A percentile compares a stretch with the other conserved stretches of the same genome.
Conservation (phyloP, 1,140 invertebrate genomes). For the Centruroides sculpturatus region DNA sequence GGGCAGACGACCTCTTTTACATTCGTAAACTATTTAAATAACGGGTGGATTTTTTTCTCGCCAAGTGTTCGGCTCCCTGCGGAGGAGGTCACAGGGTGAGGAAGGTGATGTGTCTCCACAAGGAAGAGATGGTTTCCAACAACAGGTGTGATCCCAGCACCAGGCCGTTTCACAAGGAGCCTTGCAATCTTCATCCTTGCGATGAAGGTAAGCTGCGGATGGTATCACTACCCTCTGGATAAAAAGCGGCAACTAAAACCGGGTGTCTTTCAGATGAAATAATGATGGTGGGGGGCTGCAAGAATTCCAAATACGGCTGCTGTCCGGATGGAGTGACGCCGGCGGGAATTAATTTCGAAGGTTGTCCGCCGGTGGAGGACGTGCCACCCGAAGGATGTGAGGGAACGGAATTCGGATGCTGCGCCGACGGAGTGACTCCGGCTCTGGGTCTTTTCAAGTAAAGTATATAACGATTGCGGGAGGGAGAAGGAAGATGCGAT, state of each 20-base stretch:
- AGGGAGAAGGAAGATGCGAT: conserved; percentile 9
- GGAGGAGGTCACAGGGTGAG: conserved; percentile 58
- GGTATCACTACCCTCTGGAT: too few species aligned
- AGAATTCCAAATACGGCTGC: conserved; percentile 61
- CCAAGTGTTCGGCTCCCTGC: conserved; percentile 60
- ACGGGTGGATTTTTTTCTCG: neutral
- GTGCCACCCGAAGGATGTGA: conserved; percentile 12
- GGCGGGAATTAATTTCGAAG: conserved; percentile 41
- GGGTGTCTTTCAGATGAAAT: conserved; percentile 41
- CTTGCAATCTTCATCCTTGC: conserved; percentile 47
- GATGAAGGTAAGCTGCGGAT: conserved; percentile 12
- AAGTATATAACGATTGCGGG: conserved; percentile 50
- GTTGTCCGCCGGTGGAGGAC: neutral
- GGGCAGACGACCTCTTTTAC: too few species aligned
- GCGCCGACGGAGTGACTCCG: conserved; percentile 63
- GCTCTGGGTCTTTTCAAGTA: conserved; percentile 75
- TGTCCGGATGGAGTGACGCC: conserved; percentile 71
- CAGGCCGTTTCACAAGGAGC: conserved; percentile 47
- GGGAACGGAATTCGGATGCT: conserved; percentile 57
- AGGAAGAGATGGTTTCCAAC: conserved; percentile 42
- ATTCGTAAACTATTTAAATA: too few species aligned
- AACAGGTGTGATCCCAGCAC: conserved; percentile 45
- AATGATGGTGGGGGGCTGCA: conserved; percentile 49
- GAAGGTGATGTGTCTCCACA: conserved; percentile 61
- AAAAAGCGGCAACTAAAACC: too few species aligned